phyloP scores from a whole-genome alignment of 1,140 invertebrate genomes.

The Contarinia nasturtii region DNA sequence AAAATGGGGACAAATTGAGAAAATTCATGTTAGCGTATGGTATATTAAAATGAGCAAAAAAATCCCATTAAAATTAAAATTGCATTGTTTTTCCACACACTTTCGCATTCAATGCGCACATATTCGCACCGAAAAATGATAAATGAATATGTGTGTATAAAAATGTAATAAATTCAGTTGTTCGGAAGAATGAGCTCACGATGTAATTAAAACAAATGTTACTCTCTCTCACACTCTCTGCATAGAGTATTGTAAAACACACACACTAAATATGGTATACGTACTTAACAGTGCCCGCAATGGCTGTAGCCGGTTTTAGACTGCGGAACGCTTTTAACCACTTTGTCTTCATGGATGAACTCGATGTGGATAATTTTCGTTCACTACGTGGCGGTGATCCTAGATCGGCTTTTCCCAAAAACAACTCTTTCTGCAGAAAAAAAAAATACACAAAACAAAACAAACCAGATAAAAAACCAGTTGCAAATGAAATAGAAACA shows the following conservation, averaged over 20 bases:
- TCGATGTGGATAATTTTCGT: constrained; percentile 70
- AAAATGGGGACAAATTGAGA: not conserved
- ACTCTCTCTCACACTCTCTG: not conserved
- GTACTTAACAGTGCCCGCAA: constrained; percentile 34
- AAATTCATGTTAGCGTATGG: too few relatives aligned
- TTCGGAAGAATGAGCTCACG: not conserved
- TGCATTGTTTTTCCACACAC: not conserved
- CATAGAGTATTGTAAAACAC: constrained; percentile 9
- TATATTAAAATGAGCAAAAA: too few relatives aligned
- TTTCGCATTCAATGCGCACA: not conserved
- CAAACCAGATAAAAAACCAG: too few relatives aligned
- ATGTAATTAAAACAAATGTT: not conserved
- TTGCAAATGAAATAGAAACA: too few relatives aligned
- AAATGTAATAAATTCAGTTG: too few relatives aligned
- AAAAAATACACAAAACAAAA: too few relatives aligned
- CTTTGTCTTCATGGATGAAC: constrained; percentile 86
- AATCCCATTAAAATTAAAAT: not conserved
- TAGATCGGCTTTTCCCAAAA: constrained; percentile 51
- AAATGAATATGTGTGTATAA: not conserved
- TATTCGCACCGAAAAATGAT: not conserved
- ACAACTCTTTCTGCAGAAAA: constrained; percentile 60
- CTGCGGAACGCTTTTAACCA: constrained; percentile 95
- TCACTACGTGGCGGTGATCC: constrained; percentile 41
- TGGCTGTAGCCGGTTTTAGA: constrained; percentile 59
- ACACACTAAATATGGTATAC: constrained; percentile 13